Base-by-base conservation (phyloP, 2,797 vertebrate species). In the Uromys caudimaculatus region DNA sequence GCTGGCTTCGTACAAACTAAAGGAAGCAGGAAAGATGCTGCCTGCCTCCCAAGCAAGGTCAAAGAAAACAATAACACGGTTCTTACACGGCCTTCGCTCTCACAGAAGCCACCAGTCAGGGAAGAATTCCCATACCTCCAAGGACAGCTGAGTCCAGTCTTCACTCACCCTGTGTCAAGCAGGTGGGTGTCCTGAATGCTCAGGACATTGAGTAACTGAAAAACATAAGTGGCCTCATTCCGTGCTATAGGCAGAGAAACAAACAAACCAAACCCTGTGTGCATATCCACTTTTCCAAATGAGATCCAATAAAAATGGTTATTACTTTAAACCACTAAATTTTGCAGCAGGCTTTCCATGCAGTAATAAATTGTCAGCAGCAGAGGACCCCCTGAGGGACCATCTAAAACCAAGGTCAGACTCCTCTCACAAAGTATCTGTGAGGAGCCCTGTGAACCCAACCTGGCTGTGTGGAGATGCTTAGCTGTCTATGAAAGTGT, bases 251-350 rank as follows among this genome's bases (percentile, higher is more conserved):
- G 10, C 8, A 50, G 32, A 89, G 87, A n/a, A 95, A 29, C 64
- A 67, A 83, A 9, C 52, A 44, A 78, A 50, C 14, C 29, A 75
- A 95, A 7, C 4, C 29, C 9, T 95, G 14, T 21, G 47, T 86
- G 19, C 56, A 87, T n/a, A 54, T 47, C 67, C 82, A 38, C 62
- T 19, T n/a, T n/a, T 75, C 32, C 19, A 69, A 94, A 82, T 38
- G 6, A 87, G n/a, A 71, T 12, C 21, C 29, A 93, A 84, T 78
- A 83, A 85, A 95, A 78, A 93, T 58, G 17, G 23, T 64, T 60
- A 83, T 10, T 93, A 35, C 58, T 62, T 95, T 90, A 87, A 92
- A 75, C 23, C 32, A 94, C 75, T 67, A 67, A 79, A 35, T 58
- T 92, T 85, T 92, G 79, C 1, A 81, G 19, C 35, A 23, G 6